These are phyloP conservation scores for Craseonycteris thonglongyai DNA, from an alignment of 2,113 vertebrate species.

Conservation along the genomic window DNA sequence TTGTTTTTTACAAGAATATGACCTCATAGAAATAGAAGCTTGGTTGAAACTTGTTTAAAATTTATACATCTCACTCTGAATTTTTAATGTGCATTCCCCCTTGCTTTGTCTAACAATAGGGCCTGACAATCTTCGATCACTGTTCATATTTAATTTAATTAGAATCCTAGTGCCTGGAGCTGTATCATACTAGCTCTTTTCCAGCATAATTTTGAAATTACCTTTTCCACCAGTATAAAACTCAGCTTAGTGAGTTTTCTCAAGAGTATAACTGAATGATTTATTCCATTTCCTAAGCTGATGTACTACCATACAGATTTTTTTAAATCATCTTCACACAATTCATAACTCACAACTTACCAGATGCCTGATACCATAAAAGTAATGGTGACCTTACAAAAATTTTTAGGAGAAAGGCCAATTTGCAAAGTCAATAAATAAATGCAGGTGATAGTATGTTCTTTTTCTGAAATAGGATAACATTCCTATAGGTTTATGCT, in stretches of 20 bases:
- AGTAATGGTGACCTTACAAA: not conserved
- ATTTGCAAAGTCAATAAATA: not conserved
- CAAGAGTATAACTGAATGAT: not conserved
- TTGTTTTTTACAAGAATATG: not conserved
- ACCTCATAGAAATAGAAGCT: not conserved
- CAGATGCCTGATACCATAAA: not conserved
- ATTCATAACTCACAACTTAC: not conserved
- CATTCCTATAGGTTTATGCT: not conserved
- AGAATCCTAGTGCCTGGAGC: not conserved
- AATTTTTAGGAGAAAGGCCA: not conserved
- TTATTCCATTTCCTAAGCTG: not conserved
- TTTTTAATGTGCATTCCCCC: not conserved
- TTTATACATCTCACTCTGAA: not conserved
- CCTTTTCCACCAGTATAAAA: not conserved
- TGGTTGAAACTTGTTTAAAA: conserved; percentile 15
- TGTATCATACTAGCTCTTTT: conserved; percentile 8
- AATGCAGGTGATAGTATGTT: not conserved
- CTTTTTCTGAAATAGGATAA: not conserved
- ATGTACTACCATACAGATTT: not conserved
- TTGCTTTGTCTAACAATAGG: not conserved
- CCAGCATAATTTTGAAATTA: conserved; percentile 22
- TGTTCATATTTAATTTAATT: conserved; percentile 34
- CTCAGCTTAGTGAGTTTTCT: not conserved
- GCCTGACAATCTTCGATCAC: not conserved
- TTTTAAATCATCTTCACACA: not conserved